Conservation (phyloP, 37 sponge, comb jelly and placozoan species). For the Halichondria panicea region DNA sequence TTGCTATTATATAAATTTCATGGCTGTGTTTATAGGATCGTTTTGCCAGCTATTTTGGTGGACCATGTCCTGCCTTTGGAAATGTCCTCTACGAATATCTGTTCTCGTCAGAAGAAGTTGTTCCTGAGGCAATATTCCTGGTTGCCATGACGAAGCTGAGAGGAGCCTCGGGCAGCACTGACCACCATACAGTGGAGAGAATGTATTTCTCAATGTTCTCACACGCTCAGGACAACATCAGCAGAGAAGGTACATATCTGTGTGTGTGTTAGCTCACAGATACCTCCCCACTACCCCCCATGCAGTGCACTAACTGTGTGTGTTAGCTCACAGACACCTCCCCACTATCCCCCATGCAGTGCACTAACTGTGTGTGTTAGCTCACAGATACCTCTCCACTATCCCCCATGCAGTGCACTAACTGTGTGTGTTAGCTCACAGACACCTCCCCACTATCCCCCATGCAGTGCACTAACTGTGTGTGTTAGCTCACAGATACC, state of each 20-base stretch:
- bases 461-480: not conserved
- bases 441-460: not conserved
- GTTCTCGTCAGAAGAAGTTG: not conserved
- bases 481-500: not conserved
- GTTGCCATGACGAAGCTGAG: not conserved
- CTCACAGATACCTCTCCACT: not conserved
- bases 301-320: too few relatives aligned
- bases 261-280: too few relatives aligned
- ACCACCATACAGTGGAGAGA: conserved; percentile 16
- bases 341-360: not conserved
- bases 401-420: too few relatives aligned
- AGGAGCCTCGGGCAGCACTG: too few relatives aligned
- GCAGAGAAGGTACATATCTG: conserved; percentile 6
- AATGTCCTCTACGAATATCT: conserved; percentile 37
- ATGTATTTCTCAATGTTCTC: conserved; percentile 29
- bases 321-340: too few relatives aligned
- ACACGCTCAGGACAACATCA: conserved; percentile 15
- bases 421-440: too few relatives aligned
- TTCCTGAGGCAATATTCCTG: conserved; percentile 25
- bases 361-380: not conserved
- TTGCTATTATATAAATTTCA: not conserved
- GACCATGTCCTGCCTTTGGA: conserved; percentile 51
- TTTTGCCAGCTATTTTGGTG: conserved; percentile 46
- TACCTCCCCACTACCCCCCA: too few relatives aligned
- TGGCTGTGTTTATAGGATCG: conserved; percentile 13